phyloP scores from a whole-genome alignment of 2,888 invertebrate genomes.

The Salticus scenicus region DNA sequence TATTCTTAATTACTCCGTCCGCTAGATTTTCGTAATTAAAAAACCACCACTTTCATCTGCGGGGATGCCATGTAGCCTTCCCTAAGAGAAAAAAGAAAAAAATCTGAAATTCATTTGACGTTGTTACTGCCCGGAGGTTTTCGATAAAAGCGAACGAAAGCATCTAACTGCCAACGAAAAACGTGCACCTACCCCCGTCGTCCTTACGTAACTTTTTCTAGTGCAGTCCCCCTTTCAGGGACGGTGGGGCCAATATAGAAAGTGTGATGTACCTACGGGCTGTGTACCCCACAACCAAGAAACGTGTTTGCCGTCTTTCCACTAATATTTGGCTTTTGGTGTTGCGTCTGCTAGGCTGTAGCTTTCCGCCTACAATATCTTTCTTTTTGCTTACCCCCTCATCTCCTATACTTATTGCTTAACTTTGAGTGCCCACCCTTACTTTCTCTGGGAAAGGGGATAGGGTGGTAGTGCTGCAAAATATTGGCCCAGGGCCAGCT shows the following conservation, averaged over 20 bases:
- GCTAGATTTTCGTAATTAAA: conserved; percentile 62
- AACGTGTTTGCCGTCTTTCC: conserved; percentile 66
- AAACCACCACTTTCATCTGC: conserved; percentile 64
- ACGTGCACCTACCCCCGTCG: conserved; percentile 41
- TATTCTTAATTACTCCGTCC: conserved; percentile 62
- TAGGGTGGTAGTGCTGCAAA: conserved; percentile 31
- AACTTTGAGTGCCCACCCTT: conserved; percentile 37
- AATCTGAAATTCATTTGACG: conserved; percentile 57
- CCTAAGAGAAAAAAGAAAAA: conserved; percentile 29
- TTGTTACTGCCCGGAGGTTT: conserved; percentile 31
- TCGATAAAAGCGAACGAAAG: conserved; percentile 57
- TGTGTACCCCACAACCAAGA: conserved; percentile 69
- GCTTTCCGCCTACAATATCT: conserved; percentile 41
- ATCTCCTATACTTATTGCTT: conserved; percentile 55
- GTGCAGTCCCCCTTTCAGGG: conserved; percentile 40
- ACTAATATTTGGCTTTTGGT: conserved; percentile 70
- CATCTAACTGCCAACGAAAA: conserved; percentile 57
- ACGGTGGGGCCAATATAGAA: conserved; percentile 68
- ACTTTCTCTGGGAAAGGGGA: neutral
- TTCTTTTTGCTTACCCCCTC: conserved; percentile 52
- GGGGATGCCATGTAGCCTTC: neutral
- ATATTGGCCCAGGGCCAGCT: conserved; percentile 68
- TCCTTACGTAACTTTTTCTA: conserved; percentile 47
- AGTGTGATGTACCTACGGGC: conserved; percentile 59
- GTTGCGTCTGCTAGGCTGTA: conserved; percentile 45